Evolutionary conservation across 2,113 vertebrate genomes (phyloP), one percentile per base, ranked within the genome.

Genomic region (Pluvialis apricaria): DNA sequence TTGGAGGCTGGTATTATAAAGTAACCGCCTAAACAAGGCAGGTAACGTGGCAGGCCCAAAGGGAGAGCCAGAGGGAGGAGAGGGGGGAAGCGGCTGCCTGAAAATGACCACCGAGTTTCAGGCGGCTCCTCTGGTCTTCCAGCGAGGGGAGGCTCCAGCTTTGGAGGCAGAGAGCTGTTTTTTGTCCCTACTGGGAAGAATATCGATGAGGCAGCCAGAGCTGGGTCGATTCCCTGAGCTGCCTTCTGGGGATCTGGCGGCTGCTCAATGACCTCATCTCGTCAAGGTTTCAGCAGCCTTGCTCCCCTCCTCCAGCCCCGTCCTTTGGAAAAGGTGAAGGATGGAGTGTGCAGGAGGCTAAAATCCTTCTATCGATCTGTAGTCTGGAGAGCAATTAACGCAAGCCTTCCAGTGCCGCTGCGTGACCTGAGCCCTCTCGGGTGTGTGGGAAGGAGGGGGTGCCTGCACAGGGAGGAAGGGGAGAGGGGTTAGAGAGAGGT

Each of bases 381-480:
- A 95, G 95, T 60, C 97, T 96, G 91, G 95, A 96, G 97, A 97
- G 97, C 97, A 97, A 97, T 96, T 98, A 97, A 85, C 47, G 13
- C 6, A 65, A 89, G 91, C 92, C 96, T 88, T 71, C 64, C 85
- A 58, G 94, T 15, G 76, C 94, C 8, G 47, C 92, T 45, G 13
- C 34, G 1, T 80, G 86, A 86, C 90, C 97, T 26, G 16, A 32
- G 86, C 68, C 58, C 57, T 8, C 24, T 10, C 32, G 0, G 22
- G 32, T 3, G 42, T 38, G 24, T 11, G 11, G 51, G 40, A 8
- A 13, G 38, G 52, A 8, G 89, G 90, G 66, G 28, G 5, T 8
- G 44, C 29, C 1, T 4, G 20, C 19, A 9, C 12, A 2, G 51
- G 51, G 64, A 19, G 49, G 32, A 18, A 5, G 2, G 36, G 73